These are phyloP conservation scores for honey bee (Apis mellifera) DNA, from an alignment of 1,140 invertebrate species.

Conservation along the genomic window Amel_HAv3.1 CM009941.2:14552001-14552500, in stretches of 20 bases:
- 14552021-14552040: neutral
- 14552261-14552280: constrained; percentile 24
- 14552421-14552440: constrained; percentile 29
- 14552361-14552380: constrained; percentile 44
- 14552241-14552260: neutral
- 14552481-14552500: neutral
- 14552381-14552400: constrained; percentile 8
- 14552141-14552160: neutral
- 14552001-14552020: constrained; percentile 18
- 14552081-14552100: constrained; percentile 49
- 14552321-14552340: neutral
- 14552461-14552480: neutral
- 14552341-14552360: constrained; percentile 48
- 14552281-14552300: constrained; percentile 27
- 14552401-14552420: neutral
- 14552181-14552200: neutral
- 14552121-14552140: constrained; percentile 17
- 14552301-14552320: no score
- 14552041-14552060: constrained; percentile 32
- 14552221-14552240: neutral
- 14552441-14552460: neutral
- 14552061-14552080: constrained; percentile 45
- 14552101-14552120: constrained; percentile 13
- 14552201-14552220: neutral
- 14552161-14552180: neutral